Evolutionary conservation across 2,797 vertebrate genomes (phyloP).

Genomic region (Coregonus ussuriensis): DNA sequence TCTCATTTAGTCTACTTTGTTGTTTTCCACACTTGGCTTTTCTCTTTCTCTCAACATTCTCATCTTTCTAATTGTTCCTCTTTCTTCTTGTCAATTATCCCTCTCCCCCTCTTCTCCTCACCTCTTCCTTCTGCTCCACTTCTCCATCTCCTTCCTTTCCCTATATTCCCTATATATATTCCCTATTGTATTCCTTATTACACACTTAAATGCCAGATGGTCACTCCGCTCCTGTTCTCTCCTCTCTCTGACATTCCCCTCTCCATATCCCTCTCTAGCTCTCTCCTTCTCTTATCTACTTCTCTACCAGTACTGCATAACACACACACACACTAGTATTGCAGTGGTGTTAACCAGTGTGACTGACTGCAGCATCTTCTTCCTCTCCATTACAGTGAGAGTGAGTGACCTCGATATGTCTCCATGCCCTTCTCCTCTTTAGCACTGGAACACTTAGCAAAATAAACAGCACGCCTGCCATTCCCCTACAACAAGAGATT

Average conservation of each 20-base stretch:
- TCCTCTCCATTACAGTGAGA: conserved; percentile 57
- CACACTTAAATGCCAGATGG: too few relatives aligned
- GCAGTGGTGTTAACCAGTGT: conserved; percentile 4
- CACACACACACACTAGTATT: too few relatives aligned
- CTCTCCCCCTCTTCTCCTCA: background rate
- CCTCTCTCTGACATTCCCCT: background rate
- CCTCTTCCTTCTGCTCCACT: background rate
- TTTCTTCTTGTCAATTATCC: conserved; percentile 64
- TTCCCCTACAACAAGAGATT: conserved; percentile 25
- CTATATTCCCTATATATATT: too few relatives aligned
- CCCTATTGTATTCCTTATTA: background rate
- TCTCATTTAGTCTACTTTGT: conserved; percentile 52
- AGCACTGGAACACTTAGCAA: conserved; percentile 61
- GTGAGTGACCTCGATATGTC: conserved; percentile 85
- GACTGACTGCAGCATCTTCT: conserved; percentile 50
- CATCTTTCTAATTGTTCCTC: conserved; percentile 71
- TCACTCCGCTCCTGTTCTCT: background rate
- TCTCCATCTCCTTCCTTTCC: background rate
- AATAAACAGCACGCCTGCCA: conserved; percentile 55
- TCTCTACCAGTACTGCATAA: background rate
- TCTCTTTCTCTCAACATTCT: conserved; percentile 45
- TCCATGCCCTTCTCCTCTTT: conserved; percentile 55
- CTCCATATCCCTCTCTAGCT: background rate
- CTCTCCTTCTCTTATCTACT: conserved; percentile 13
- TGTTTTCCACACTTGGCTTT: conserved; percentile 45